phyloP scores from a whole-genome alignment of 2,797 vertebrate species.

The Antennarius maculatus region DNA sequence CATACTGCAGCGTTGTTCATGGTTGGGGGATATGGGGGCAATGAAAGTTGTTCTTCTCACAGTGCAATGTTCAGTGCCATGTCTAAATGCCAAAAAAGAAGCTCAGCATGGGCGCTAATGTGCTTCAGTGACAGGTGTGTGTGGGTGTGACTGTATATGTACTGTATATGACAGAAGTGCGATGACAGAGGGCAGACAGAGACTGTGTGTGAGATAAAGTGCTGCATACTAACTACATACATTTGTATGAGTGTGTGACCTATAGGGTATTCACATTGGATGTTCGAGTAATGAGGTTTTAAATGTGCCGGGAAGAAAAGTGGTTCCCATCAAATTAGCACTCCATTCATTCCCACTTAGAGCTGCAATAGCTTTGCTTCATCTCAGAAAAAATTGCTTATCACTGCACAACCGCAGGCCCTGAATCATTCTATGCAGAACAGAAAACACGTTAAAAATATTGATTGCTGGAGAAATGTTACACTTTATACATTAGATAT shows the following conservation, averaged over 20 bases:
- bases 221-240: conserved; percentile 27
- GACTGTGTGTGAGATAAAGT: conserved; percentile 31
- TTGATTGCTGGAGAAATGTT: conserved; percentile 2
- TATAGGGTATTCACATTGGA: conserved; percentile 59
- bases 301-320: conserved; percentile 75
- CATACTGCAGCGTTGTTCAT: conserved; percentile 22
- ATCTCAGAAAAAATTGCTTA: conserved; percentile 61
- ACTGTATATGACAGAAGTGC: neutral
- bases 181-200: conserved; percentile 3
- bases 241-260: conserved; percentile 52
- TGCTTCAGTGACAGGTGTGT: conserved; percentile 60
- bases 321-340: conserved; percentile 75
- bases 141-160: conserved; percentile 33
- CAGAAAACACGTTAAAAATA: conserved; percentile 15
- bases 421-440: conserved; percentile 9
- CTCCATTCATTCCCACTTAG: conserved; percentile 68
- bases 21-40: conserved; percentile 14
- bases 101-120: conserved; percentile 67
- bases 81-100: conserved; percentile 64
- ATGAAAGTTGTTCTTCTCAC: conserved; percentile 38
- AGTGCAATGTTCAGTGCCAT: conserved; percentile 37
- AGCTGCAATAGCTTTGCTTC: conserved; percentile 65
- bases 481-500: neutral
- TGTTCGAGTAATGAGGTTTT: conserved; percentile 75
- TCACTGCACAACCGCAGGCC: conserved; percentile 42